phyloP scores from a whole-genome alignment of 2,797 vertebrate species.

The Enteromius argenteus region DNA sequence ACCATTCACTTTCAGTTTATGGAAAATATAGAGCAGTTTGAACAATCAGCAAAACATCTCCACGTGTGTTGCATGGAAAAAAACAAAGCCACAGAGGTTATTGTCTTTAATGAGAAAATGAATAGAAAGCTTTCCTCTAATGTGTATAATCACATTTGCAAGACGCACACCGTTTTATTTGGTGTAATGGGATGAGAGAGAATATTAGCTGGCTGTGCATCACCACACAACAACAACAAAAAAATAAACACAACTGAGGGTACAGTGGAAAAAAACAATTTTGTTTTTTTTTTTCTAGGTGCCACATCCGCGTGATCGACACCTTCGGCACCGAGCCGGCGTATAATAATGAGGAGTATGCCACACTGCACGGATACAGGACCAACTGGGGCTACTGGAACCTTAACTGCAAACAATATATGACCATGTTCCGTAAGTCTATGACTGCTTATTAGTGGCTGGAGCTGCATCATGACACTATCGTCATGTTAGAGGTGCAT shows the following conservation, averaged over 20 bases:
- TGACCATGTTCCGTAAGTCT: constrained; percentile 99
- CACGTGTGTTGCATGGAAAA: background rate
- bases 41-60: constrained; percentile 1
- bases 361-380: constrained; percentile 90
- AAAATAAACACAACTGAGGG: background rate
- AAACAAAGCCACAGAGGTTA: background rate
- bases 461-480: background rate
- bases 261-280: background rate
- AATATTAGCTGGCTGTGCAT: background rate
- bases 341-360: constrained; percentile 96
- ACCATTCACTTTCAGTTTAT: background rate
- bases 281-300: constrained; percentile 77
- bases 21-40: background rate
- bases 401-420: constrained; percentile 92
- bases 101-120: background rate
- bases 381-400: constrained; percentile 99
- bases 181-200: background rate
- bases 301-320: constrained; percentile 94
- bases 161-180: background rate
- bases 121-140: background rate
- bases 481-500: background rate
- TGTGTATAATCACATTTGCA: constrained; percentile 6
- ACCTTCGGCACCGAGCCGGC: constrained; percentile 95
- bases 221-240: too few relatives aligned
- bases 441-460: background rate